Conservation (phyloP, 2,888 invertebrate species). For the Steinernema scapterisci region DNA sequence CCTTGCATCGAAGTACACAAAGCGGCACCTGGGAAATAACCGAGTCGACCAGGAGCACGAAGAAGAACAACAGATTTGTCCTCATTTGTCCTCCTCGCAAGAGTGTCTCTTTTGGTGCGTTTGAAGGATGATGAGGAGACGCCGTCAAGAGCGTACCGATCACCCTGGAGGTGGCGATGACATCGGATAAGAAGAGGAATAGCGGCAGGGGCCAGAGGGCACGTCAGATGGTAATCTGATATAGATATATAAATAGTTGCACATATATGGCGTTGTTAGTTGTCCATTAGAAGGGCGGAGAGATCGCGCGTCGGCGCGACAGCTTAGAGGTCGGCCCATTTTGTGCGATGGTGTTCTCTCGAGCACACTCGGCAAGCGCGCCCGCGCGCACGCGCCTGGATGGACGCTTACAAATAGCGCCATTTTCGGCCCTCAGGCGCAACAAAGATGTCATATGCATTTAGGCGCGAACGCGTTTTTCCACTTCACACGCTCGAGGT, state of each 20-base stretch:
- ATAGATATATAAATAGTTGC: conserved; percentile 25
- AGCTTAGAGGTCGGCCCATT: conserved; percentile 15
- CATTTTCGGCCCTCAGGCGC: conserved; percentile 24
- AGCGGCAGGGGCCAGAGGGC: conserved; percentile 7
- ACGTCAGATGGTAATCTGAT: conserved; percentile 32
- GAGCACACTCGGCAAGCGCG: no score
- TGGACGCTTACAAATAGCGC: neutral
- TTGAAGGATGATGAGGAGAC: no score
- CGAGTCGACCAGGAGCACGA: neutral
- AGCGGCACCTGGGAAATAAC: neutral
- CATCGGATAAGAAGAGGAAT: conserved; percentile 27
- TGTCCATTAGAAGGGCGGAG: conserved; percentile 30
- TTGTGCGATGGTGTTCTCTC: neutral
- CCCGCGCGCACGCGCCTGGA: no score
- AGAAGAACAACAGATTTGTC: neutral
- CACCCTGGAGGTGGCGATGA: conserved; percentile 5
- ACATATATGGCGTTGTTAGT: conserved; percentile 23
- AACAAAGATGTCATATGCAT: conserved; percentile 27
- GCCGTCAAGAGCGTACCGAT: neutral
- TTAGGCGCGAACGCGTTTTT: neutral
- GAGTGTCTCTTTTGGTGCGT: no score
- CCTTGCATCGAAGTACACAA: conserved; percentile 17
- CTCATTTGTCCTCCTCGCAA: conserved; percentile 10
- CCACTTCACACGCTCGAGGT: no score
- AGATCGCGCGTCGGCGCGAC: neutral